Percentiles rank a stretch among this genome's conserved stretches.
These are phyloP conservation scores for Turritopsis rubra DNA, from an alignment of 30 jellyfish, hydroid and myxozoan genomes.

Conservation along the genomic window DNA sequence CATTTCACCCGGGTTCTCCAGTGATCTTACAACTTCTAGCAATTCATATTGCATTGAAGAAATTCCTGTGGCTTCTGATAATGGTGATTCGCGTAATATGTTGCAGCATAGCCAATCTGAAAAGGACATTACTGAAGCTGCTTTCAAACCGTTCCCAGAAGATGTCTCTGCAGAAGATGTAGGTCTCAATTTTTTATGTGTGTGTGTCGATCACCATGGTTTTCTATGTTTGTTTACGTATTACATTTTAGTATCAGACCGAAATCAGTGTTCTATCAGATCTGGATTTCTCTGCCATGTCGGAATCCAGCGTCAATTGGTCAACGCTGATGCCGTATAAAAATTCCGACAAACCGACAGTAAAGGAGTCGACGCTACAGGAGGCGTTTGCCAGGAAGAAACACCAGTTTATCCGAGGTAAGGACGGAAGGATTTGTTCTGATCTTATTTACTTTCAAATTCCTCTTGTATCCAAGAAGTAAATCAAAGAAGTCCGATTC, in stretches of 20 bases:
- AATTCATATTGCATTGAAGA: not conserved
- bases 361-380: not conserved
- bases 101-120: too few relatives aligned
- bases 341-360: not conserved
- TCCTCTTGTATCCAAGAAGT: too few relatives aligned
- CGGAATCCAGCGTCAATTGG: conserved; percentile 24
- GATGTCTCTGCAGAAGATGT: not conserved
- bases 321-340: conserved; percentile 17
- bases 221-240: not conserved
- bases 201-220: not conserved
- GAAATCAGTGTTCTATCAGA: conserved; percentile 27
- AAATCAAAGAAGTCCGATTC: too few relatives aligned
- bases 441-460: too few relatives aligned
- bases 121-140: not conserved
- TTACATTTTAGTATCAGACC: not conserved
- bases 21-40: not conserved
- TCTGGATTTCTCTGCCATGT: conserved; percentile 13
- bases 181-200: not conserved
- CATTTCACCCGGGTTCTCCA: not conserved
- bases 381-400: conserved; percentile 7
- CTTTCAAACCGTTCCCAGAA: not conserved
- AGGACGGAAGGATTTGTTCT: too few relatives aligned
- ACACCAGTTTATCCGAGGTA: not conserved
- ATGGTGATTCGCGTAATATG: not conserved
- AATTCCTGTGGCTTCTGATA: not conserved